Base-by-base conservation (phyloP, 2,888 invertebrate species). In the Sarcophaga carnaria region DNA sequence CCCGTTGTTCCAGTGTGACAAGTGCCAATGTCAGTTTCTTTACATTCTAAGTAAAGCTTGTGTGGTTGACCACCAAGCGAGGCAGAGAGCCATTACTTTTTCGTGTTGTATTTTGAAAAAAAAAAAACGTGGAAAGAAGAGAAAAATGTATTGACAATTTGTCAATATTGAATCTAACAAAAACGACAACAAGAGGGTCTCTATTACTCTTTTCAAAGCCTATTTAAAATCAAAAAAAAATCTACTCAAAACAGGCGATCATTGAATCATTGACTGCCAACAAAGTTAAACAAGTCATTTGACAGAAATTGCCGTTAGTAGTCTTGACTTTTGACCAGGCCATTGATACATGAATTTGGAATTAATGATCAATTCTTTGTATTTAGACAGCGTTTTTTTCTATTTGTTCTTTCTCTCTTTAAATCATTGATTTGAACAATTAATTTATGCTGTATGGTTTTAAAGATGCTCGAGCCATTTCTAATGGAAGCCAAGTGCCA, bases 61-160 rank as follows among this genome's bases (percentile, higher is more conserved):
- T 37, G 37, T n/a, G 12, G 63, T 47, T 47, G 47, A n/a, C 69
- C 70, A 75, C 74, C 75, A 54, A 76, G 11, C n/a, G 74, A 14
- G 62, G 27, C 12, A 45, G 74, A 14, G 62, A 47, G n/a, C 0
- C 54, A 62, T 11, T 62, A n/a, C n/a, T 20, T 70, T 80, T 54
- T 12, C 17, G 54, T 54, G 54, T 71, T 47, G 17, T 67, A 54
- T 54, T 11, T 37, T 37, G 10, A 10, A 37, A 0, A 47, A 11
- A n/a, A 54, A 54, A 54, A 54, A 14, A 54, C 20, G 10, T 10
- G 2, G 37, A 37, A 37, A 37, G 37, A 37, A 37, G 37, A 37
- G 37, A 37, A 37, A 37, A 37, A 67, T 67, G 20, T 70, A 75
- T 59, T 75, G 67, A 81, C 74, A 86, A 76, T 79, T 82, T 85